These are phyloP conservation scores for Cyprinus carpio DNA, from an alignment of 2,113 vertebrate genomes.

Conservation along the genomic window DNA sequence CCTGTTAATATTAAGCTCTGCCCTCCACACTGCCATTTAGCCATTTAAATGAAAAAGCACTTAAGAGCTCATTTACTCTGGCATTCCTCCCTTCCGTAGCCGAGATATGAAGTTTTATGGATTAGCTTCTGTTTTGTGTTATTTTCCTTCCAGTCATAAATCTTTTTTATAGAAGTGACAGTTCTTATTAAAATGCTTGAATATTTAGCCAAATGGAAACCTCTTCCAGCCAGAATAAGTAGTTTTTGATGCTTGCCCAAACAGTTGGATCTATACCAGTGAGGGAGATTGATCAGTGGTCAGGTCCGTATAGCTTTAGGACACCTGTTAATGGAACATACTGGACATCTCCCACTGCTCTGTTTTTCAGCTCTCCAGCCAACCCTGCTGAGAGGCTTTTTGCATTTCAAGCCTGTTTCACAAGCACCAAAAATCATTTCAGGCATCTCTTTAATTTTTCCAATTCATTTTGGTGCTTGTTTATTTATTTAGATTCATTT, in stretches of 20 bases:
- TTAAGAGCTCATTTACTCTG: conserved; percentile 52
- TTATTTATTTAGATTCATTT: conserved; percentile 17
- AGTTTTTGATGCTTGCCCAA: conserved; percentile 46
- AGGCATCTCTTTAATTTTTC: conserved; percentile 25
- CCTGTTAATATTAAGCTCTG: conserved; percentile 34
- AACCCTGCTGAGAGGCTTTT: conserved; percentile 64
- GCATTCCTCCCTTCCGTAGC: conserved; percentile 25
- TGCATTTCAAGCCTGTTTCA: conserved; percentile 46
- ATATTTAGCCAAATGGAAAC: conserved; percentile 53
- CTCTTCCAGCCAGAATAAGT: conserved; percentile 46
- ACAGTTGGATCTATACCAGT: conserved; percentile 51
- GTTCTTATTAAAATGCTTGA: conserved; percentile 52
- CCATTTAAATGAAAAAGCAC: conserved; percentile 48
- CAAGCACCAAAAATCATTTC: conserved; percentile 56
- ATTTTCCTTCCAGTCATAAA: conserved; percentile 53
- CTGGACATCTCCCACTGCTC: conserved; percentile 18
- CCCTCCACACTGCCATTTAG: conserved; percentile 15
- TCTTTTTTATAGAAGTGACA: conserved; percentile 57
- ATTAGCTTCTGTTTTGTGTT: conserved; percentile 48
- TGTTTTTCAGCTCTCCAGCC: conserved; percentile 19
- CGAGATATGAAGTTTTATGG: conserved; percentile 51
- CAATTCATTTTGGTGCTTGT: conserved; percentile 12
- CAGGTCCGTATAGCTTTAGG: conserved; percentile 37
- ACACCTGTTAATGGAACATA: conserved; percentile 39
- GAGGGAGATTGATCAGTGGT: conserved; percentile 57